Evolutionary conservation across 2,888 invertebrate species (phyloP), one percentile per base, ranked within the genome.

Genomic region (Macrophya alboannulata): DNA sequence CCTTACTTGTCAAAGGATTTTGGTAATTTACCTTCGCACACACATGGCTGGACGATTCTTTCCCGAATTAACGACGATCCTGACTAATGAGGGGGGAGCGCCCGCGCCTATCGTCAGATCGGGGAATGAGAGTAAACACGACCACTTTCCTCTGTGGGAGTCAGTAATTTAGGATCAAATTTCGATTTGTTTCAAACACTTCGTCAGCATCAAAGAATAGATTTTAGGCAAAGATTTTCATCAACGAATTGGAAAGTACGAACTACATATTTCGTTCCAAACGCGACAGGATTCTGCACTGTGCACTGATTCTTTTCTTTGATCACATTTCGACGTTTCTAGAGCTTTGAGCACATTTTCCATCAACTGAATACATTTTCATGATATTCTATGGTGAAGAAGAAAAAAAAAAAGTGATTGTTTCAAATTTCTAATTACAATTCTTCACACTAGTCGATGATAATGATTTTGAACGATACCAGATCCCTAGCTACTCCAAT

Each of bases 11-110:
- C 62, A 25, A 62, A 62, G 81, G 45, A 62, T 62, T 59, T 37
- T 21, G 55, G 40, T 40, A 81, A 81, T 81, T 81, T 81, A 81
- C 59, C 43, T 43, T 43, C 15, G 21, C 79, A 62, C 59, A 51
- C 37, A 43, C 55, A 25, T 10, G 51, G 77, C 77, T 55, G 12
- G 43, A 62, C n/a, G 62, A 81, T 43, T 43, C 43, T 81, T 81
- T 81, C 12, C 31, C 37, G 8, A 81, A 81, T 81, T 43, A 81
- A 81, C 81, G n/a, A 37, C 51, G 40, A 59, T 43, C 62, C 59
- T 40, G 10, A 43, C 59, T 77, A 77, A 15, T n/a, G 8, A 31
- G 37, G 51, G n/a, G 37, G n/a, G 37, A 4, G 37, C 55, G 37
- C 51, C 21, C 31, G 31, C 1, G 31, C 31, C 6, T 10, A 17